These are phyloP conservation scores for Eclectus roratus DNA, from an alignment of 2,113 vertebrate species.

Conservation along the genomic window DNA sequence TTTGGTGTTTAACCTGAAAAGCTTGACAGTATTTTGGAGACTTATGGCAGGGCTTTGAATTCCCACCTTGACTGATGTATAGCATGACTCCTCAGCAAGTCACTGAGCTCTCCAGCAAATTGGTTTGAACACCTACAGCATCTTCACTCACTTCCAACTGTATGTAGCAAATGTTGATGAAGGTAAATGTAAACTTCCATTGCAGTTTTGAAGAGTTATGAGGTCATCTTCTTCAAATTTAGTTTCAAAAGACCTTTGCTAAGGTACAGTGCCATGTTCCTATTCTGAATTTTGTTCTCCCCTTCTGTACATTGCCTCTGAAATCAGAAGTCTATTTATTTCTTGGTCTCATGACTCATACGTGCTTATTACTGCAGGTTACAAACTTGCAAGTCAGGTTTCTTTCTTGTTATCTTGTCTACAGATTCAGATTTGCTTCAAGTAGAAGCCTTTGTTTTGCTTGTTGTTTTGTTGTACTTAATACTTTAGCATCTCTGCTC, in stretches of 20 bases:
- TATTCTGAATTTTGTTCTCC: neutral
- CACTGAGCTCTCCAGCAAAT: neutral
- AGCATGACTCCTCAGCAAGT: neutral
- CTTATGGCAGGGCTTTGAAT: neutral
- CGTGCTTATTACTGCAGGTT: neutral
- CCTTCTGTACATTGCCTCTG: neutral
- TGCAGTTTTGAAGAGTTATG: neutral
- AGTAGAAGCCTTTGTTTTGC: neutral
- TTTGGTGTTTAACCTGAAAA: neutral
- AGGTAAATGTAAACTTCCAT: neutral
- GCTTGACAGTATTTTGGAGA: neutral
- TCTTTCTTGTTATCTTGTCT: neutral
- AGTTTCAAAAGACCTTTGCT: neutral
- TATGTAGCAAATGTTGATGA: neutral
- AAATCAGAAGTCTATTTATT: neutral
- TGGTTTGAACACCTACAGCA: neutral
- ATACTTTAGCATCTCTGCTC: conserved; percentile 4
- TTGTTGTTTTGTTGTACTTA: neutral
- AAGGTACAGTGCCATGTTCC: neutral
- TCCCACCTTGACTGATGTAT: neutral
- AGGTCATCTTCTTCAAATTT: neutral
- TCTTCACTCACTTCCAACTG: neutral
- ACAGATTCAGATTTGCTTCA: neutral
- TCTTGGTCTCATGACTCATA: neutral
- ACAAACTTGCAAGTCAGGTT: neutral